Base-by-base conservation (phyloP, 2,113 vertebrate genomes). In the Coryphaenoides rupestris region DNA sequence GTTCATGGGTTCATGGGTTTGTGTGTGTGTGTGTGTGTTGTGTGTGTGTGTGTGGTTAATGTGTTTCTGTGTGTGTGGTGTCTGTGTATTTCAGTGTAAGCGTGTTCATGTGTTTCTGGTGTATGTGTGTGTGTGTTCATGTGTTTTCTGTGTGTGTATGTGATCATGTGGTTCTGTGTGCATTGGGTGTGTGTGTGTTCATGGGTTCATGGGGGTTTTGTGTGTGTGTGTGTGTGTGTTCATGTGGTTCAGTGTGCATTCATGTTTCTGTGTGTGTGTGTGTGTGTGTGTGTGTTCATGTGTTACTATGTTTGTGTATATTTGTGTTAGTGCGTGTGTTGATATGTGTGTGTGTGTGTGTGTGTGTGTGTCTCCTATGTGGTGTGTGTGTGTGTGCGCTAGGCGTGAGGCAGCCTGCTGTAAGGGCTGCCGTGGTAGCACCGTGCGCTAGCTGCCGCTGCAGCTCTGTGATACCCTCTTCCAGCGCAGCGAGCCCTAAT, bases 401-500 rank as follows among this genome's bases (percentile, higher is more conserved):
- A 19, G 52, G 52, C 19, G n/a, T 19, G 52, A 54, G 52, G 21
- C 52, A 19, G 17, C n/a, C n/a, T 19, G 13, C 52, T 19, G n/a
- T 54, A 21, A 10, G 3, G 19, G 12, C 17, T 17, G 55, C 23
- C 21, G 23, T 46, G 70, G 66, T 66, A 60, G 63, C 61, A 60
- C 45, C 55, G 70, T 58, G 46, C 23, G 45, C 46, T 10, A 58
- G 73, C 58, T 74, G 68, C 58, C 73, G 68, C 81, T 65, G 67
- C 67, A 68, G 77, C 64, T 86, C 72, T 72, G 74, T 72, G 58
- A 76, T 80, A 78, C 66, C 58, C 66, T 68, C 45, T 59, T 66
- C 60, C 68, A 47, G 69, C 66, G 50, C 47, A 62, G 66, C 65
- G 52, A 69, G 26, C 67, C 79, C 70, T 89, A 86, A 87, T 87